Evolutionary conservation across 2,797 vertebrate species (phyloP).

Genomic region (Adelosebastes latens): DNA sequence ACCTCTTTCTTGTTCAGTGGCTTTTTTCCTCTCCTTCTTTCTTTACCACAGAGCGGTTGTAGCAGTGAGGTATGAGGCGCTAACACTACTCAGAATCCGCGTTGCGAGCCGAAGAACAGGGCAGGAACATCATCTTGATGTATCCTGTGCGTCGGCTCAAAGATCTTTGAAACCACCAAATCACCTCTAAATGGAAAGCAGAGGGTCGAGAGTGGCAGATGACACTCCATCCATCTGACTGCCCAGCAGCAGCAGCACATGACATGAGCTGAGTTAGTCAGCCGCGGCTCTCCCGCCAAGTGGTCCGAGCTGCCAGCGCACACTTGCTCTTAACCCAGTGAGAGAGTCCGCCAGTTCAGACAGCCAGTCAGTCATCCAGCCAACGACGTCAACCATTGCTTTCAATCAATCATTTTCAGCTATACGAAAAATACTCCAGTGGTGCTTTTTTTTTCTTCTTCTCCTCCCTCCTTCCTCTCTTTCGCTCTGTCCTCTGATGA

Average conservation of each 20-base stretch:
- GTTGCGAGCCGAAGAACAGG: slow-evolving; percentile 13
- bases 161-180: slow-evolving; percentile 18
- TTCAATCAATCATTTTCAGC: slow-evolving; percentile 61
- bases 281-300: slow-evolving; percentile 12
- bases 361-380: slow-evolving; percentile 46
- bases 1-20: slow-evolving; percentile 23
- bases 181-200: slow-evolving; percentile 46
- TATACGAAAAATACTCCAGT: slow-evolving; percentile 22
- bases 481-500: slow-evolving; percentile 34
- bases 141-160: slow-evolving; percentile 35
- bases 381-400: slow-evolving; percentile 45
- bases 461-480: not conserved
- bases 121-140: slow-evolving; percentile 18
- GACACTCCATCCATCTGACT: slow-evolving; percentile 43
- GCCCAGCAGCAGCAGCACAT: slow-evolving; percentile 15
- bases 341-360: slow-evolving; percentile 34
- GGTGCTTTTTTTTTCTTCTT: not conserved
- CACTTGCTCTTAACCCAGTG: slow-evolving; percentile 37
- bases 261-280: slow-evolving; percentile 30
- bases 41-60: not conserved
- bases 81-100: slow-evolving; percentile 8
- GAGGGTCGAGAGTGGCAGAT: slow-evolving; percentile 46
- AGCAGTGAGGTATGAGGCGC: slow-evolving; percentile 37
- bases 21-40: not conserved
- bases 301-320: slow-evolving; percentile 35